Evolutionary conservation across 2,888 invertebrate genomes (phyloP).

Genomic region (Hedychridium roseum): DNA sequence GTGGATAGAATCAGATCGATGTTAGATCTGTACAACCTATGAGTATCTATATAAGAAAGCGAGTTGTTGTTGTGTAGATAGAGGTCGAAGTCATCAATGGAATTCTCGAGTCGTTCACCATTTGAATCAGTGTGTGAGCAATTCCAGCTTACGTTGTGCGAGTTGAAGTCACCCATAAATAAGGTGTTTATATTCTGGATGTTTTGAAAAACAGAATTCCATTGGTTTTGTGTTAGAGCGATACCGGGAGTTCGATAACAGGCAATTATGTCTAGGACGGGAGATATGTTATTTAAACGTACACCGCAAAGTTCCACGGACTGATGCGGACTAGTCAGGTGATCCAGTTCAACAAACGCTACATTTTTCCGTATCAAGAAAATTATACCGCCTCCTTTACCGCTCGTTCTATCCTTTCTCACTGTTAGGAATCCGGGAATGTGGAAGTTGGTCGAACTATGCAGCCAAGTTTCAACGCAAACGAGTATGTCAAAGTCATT

Average conservation of each 20-base stretch:
- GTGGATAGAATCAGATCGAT: slow-evolving; percentile 9
- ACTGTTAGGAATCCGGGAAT: neutral
- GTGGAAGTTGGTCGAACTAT: neutral
- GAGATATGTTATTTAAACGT: slow-evolving; percentile 3
- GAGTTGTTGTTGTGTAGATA: slow-evolving; percentile 3
- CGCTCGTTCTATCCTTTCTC: slow-evolving; percentile 6
- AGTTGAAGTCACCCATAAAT: slow-evolving; percentile 13
- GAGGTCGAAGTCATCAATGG: slow-evolving; percentile 3
- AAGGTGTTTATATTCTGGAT: neutral
- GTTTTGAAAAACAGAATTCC: slow-evolving; percentile 4
- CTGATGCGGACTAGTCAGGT: neutral
- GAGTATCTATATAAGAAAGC: slow-evolving; percentile 1
- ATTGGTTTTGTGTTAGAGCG: slow-evolving; percentile 4
- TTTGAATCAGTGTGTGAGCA: slow-evolving; percentile 3
- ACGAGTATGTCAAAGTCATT: slow-evolving; percentile 5
- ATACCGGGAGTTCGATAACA: slow-evolving; percentile 13
- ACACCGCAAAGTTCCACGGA: slow-evolving; percentile 9
- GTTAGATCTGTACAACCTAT: neutral
- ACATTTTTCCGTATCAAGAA: slow-evolving; percentile 10
- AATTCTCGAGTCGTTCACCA: slow-evolving; percentile 1
- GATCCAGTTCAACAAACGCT: neutral
- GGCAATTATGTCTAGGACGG: slow-evolving; percentile 1
- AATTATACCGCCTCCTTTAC: slow-evolving; percentile 12
- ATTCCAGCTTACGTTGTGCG: slow-evolving; percentile 10
- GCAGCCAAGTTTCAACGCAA: slow-evolving; percentile 6